Evolutionary conservation across 2,113 vertebrate species (phyloP).

Genomic region (Glaucomys volans): DNA sequence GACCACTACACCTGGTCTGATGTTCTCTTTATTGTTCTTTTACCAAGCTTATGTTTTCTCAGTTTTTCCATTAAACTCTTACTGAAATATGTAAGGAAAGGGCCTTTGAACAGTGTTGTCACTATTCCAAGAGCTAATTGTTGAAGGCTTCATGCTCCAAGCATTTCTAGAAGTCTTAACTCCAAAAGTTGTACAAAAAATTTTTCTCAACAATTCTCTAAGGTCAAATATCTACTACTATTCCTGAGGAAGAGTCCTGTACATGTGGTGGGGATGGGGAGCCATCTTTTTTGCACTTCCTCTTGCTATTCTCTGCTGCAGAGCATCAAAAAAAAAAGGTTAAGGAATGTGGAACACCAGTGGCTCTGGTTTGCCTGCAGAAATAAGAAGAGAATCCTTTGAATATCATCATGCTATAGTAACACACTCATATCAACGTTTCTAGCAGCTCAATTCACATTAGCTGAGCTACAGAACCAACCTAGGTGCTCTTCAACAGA

Average conservation of each 20-base stretch:
- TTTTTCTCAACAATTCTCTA: not conserved
- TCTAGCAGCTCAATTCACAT: too few relatives aligned
- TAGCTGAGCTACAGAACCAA: too few relatives aligned
- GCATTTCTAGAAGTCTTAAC: not conserved
- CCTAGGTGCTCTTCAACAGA: too few relatives aligned
- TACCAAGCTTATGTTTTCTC: not conserved
- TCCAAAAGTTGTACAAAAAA: not conserved
- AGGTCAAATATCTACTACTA: not conserved
- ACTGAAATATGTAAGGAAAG: not conserved
- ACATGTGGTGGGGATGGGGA: conserved; percentile 96
- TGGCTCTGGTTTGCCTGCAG: conserved; percentile 92
- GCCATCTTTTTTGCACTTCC: conserved; percentile 94
- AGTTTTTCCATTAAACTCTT: not conserved
- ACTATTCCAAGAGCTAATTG: conserved; percentile 1
- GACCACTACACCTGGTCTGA: not conserved
- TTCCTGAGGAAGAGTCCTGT: not conserved
- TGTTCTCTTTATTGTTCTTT: not conserved
- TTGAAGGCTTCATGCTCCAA: not conserved
- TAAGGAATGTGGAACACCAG: conserved; percentile 95
- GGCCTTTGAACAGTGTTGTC: not conserved
- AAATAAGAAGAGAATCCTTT: conserved; percentile 39
- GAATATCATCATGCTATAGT: too few relatives aligned
- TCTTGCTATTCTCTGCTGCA: conserved; percentile 94
- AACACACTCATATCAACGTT: not conserved
- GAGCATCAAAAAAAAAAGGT: conserved; percentile 93